Evolutionary conservation across 1,140 invertebrate species (phyloP), one percentile per base, ranked within the genome.

Genomic region (Sinonovacula constricta): DNA sequence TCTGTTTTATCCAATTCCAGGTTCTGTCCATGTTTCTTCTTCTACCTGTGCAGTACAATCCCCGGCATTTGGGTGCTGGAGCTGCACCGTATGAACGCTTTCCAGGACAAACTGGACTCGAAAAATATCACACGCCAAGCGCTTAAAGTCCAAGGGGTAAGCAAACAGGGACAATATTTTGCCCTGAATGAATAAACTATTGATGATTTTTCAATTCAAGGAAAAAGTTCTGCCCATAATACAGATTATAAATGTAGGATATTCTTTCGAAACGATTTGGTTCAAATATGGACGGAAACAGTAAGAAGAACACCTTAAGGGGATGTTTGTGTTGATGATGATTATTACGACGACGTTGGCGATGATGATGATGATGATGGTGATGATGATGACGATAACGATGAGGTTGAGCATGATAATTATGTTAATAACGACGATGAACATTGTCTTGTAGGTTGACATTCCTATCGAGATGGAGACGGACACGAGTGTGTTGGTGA

Each of bases 401-500:
- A n/a, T n/a, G n/a, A n/a, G n/a, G n/a, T n/a, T n/a, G n/a, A n/a
- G n/a, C n/a, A n/a, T n/a, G n/a, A n/a, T n/a, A n/a, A n/a, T n/a
- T n/a, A n/a, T n/a, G n/a, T n/a, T n/a, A n/a, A n/a, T n/a, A n/a
- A n/a, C n/a, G n/a, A n/a, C n/a, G n/a, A n/a, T n/a, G n/a, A n/a
- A n/a, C n/a, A n/a, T n/a, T n/a, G n/a, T 34, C 24, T 63, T 76
- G 30, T 65, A 87, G 86, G 63, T 87, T 0, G 63, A 72, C 0
- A 81, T 87, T 45, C 79, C 82, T 3, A 78, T 87, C 18, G 72
- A 69, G 0, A 34, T 86, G 33, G 82, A 77, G 39, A 63, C 83
- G 24, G 81, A 87, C 63, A 87, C 83, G 0, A 86, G 84, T 95
- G 95, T 96, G 51, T 95, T 95, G 0, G 89, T 97, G 2, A 95